Evolutionary conservation across 2,888 invertebrate genomes (phyloP), one percentile per base, ranked within the genome.

Genomic region (Idaea straminata): DNA sequence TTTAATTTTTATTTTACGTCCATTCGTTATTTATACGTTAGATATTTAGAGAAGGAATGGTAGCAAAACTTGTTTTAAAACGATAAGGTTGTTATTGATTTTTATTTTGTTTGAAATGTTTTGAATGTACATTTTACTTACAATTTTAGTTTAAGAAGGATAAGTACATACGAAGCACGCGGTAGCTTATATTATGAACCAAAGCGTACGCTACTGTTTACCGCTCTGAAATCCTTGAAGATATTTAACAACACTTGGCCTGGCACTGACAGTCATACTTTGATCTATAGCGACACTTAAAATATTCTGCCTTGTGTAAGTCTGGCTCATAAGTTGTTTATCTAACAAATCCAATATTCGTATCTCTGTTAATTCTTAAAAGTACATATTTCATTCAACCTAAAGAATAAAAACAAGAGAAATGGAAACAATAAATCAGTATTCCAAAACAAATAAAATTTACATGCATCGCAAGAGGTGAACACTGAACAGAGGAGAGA

Each of bases 221-320:
- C 87, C 82, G 84, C 83, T 80, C 82, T 82, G 83, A 85, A 87
- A 85, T 89, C 84, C 90, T 91, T 86, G 85, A 89, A 91, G 85
- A 85, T 78, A 83, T 84, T 91, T 88, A 89, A 89, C 89, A 87
- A 75, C 87, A 82, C 86, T 78, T 77, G 77, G 79, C 75, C 83
- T 82, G 85, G 84, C 81, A 77, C 80, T 81, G 77, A 78, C 74
- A 74, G 69, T 77, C 47, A 4, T 47, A 47, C 89, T 91, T 91
- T 91, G 91, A 91, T 90, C 83, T 91, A 78, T 72, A 80, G 85
- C 87, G 90, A 88, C 88, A 88, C 88, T 89, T 84, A 79, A 84
- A 78, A 82, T 70, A 73, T 72, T 72, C 73, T 73, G 72, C 76
- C 75, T 74, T 74, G 74, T 78, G 67, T 59, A 68, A 67, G 66